These are phyloP conservation scores for Erythrocebus patas DNA, from an alignment of 2,113 vertebrate species.

Conservation along the genomic window DNA sequence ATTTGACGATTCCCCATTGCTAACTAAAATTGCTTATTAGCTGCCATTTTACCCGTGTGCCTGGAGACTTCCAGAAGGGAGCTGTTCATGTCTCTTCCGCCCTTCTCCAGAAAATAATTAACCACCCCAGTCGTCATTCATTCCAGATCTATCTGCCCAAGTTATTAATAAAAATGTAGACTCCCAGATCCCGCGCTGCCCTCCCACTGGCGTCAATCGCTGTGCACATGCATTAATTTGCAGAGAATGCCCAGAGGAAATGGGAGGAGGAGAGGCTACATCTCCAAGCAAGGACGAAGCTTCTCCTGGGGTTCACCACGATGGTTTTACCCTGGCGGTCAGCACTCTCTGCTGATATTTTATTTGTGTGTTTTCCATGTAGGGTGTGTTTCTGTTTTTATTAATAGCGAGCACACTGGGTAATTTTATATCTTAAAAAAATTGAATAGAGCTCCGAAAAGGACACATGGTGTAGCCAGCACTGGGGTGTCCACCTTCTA, in stretches of 20 bases:
- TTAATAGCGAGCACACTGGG: no score
- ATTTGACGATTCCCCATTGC: not conserved
- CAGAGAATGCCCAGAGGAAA: accelerated
- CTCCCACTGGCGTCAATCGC: accelerated
- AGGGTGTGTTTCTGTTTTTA: not conserved
- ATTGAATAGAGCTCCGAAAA: not conserved
- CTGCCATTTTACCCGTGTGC: accelerated
- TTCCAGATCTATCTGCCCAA: not conserved
- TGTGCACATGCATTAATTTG: accelerated
- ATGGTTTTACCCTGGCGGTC: accelerated
- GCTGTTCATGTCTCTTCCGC: not conserved
- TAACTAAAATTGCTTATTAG: not conserved
- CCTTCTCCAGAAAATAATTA: not conserved
- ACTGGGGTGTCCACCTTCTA: accelerated
- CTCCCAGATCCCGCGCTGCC: not conserved
- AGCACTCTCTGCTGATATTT: no score
- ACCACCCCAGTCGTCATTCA: not conserved
- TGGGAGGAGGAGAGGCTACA: not conserved
- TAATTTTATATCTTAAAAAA: not conserved
- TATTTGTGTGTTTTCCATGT: accelerated
- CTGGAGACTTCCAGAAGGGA: not conserved
- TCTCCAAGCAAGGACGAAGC: accelerated
- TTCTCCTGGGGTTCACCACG: accelerated
- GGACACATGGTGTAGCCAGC: no score
- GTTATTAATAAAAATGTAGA: not conserved